Conservation (phyloP, 30 jellyfish, hydroid and myxozoan genomes). For the Cassiopea xamachana region DNA sequence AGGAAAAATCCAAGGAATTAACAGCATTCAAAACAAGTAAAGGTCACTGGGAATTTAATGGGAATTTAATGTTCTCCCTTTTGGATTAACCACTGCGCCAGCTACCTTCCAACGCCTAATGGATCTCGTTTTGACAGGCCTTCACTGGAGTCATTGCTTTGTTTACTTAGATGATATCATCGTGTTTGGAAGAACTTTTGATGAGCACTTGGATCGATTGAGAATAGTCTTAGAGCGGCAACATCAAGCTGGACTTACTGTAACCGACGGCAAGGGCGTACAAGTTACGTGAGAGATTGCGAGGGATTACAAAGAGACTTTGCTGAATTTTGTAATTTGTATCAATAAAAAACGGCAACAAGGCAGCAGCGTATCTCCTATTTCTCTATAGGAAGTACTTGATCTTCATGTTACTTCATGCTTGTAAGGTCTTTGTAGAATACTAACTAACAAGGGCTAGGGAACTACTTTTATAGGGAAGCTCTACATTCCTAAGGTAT, state of each 20-base stretch:
- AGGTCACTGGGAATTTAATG: slow-evolving; percentile 47
- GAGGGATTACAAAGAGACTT: too few species aligned
- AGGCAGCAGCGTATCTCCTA: too few species aligned
- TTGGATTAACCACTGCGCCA: slow-evolving; percentile 10
- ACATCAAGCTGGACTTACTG: not conserved
- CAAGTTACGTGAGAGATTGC: too few species aligned
- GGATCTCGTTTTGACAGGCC: slow-evolving; percentile 5
- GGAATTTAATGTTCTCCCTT: slow-evolving; percentile 16
- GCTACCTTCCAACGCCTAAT: slow-evolving; percentile 23
- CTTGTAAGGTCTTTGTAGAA: too few species aligned
- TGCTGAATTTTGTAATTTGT: too few species aligned
- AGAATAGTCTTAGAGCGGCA: not conserved
- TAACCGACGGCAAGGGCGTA: too few species aligned
- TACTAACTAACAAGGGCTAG: too few species aligned
- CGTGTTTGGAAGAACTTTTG: slow-evolving; percentile 2
- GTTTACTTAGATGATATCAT: slow-evolving; percentile 36
- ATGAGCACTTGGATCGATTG: not conserved
- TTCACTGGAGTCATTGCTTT: slow-evolving; percentile 23
- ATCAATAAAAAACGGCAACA: too few species aligned
- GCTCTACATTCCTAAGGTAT: too few species aligned
- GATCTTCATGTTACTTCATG: too few species aligned
- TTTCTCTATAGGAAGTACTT: too few species aligned
- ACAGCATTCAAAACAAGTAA: slow-evolving; percentile 55
- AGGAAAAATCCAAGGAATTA: slow-evolving; percentile 16
- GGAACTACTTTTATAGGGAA: too few species aligned